A percentile compares a stretch with the other conserved stretches of the same genome.
Evolutionary conservation across 2,113 vertebrate genomes (phyloP).

Genomic region (Setophaga kirtlandii): DNA sequence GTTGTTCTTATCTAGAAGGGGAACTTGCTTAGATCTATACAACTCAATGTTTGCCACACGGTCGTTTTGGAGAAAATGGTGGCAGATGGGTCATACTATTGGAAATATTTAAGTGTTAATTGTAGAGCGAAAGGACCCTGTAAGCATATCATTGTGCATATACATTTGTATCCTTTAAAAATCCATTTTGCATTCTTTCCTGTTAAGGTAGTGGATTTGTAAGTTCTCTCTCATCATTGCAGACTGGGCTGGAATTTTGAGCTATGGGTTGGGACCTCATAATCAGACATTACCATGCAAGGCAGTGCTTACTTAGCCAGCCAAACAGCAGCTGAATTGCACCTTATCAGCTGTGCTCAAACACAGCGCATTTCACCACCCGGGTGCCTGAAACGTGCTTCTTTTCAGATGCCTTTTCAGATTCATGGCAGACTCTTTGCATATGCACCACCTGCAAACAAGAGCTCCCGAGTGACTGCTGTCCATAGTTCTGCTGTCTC

Average conservation of each 20-base stretch:
- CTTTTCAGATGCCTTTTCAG: conserved; percentile 17
- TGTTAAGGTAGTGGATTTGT: neutral
- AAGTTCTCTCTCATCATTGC: neutral
- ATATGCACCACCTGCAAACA: neutral
- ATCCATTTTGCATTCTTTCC: neutral
- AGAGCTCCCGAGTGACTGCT: neutral
- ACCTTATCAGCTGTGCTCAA: neutral
- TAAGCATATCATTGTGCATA: neutral
- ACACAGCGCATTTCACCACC: neutral
- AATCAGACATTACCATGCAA: neutral
- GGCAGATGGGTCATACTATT: neutral
- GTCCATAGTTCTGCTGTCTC: neutral
- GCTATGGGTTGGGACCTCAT: neutral
- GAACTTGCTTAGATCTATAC: neutral
- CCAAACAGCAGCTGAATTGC: neutral
- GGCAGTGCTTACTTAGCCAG: neutral
- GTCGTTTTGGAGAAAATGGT: neutral
- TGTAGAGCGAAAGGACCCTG: neutral
- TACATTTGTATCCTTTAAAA: neutral
- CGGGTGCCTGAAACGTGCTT: neutral
- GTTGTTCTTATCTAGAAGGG: neutral
- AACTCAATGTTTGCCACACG: neutral
- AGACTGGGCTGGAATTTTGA: neutral
- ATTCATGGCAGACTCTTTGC: neutral
- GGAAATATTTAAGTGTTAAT: neutral